Evolutionary conservation across 2,888 invertebrate genomes (phyloP).

Genomic region (Scaptomyza caliginosa): DNA sequence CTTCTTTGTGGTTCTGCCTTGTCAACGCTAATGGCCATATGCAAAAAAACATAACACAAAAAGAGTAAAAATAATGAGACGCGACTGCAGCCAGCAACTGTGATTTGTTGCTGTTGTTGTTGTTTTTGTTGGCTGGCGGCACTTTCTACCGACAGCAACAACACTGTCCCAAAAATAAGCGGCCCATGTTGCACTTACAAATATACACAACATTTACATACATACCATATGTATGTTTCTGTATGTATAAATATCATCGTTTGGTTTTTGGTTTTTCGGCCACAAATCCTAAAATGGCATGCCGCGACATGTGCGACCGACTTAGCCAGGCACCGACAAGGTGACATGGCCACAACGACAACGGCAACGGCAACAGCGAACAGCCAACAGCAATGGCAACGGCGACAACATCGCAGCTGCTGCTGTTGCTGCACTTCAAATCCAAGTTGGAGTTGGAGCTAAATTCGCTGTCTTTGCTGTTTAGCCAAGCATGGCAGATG

Average conservation of each 20-base stretch:
- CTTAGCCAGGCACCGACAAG: constrained; percentile 70
- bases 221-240: constrained; percentile 7
- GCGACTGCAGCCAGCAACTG: constrained; percentile 53
- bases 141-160: constrained; percentile 65
- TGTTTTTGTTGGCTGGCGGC: constrained; percentile 57
- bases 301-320: constrained; percentile 80
- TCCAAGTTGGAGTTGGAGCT: constrained; percentile 40
- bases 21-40: constrained; percentile 78
- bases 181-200: constrained; percentile 62
- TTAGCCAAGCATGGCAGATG: constrained; percentile 66
- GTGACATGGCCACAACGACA: constrained; percentile 62
- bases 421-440: constrained; percentile 38
- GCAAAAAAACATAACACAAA: constrained; percentile 57
- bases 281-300: constrained; percentile 81
- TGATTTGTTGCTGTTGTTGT: constrained; percentile 44
- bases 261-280: constrained; percentile 53
- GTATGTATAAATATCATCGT: constrained; percentile 9
- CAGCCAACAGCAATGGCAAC: constrained; percentile 3
- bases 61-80: constrained; percentile 64
- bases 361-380: constrained; percentile 24
- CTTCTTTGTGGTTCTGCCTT: constrained; percentile 79
- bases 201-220: constrained; percentile 21
- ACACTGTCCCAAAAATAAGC: constrained; percentile 74
- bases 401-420: constrained; percentile 46
- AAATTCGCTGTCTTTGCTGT: constrained; percentile 21